These are phyloP conservation scores for Brevimyrus niger DNA, from an alignment of 2,113 vertebrate species.

Conservation along the genomic window DNA sequence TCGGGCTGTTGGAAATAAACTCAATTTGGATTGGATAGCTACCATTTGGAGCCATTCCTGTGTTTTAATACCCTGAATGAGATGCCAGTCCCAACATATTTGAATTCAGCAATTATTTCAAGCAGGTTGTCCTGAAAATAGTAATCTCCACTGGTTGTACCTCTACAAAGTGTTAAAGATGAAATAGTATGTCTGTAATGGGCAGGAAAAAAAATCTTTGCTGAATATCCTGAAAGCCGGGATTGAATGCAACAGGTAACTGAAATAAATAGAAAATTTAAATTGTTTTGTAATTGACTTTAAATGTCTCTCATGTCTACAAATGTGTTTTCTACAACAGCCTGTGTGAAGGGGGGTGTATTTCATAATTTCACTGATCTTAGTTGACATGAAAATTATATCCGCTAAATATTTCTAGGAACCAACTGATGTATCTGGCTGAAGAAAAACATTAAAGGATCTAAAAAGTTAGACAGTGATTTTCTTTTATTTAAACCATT, in stretches of 20 bases:
- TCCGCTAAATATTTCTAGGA: neutral
- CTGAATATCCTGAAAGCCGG: neutral
- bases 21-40: neutral
- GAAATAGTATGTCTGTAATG: neutral
- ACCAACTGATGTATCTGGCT: neutral
- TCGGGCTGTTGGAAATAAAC: neutral
- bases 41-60: neutral
- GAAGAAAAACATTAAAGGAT: neutral
- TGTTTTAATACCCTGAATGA: neutral
- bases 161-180: neutral
- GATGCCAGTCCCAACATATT: neutral
- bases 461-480: neutral
- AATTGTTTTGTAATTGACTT: neutral
- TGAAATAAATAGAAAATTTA: neutral
- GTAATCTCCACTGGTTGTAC: neutral
- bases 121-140: neutral
- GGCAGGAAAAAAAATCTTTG: neutral
- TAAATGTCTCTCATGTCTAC: neutral
- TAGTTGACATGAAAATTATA: neutral
- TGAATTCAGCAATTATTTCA: neutral
- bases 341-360: neutral
- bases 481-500: neutral
- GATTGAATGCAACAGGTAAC: neutral
- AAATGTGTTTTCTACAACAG: neutral
- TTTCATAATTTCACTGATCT: neutral